phyloP scores from a whole-genome alignment of 2,797 vertebrate genomes.

The Synanceia verrucosa region DNA sequence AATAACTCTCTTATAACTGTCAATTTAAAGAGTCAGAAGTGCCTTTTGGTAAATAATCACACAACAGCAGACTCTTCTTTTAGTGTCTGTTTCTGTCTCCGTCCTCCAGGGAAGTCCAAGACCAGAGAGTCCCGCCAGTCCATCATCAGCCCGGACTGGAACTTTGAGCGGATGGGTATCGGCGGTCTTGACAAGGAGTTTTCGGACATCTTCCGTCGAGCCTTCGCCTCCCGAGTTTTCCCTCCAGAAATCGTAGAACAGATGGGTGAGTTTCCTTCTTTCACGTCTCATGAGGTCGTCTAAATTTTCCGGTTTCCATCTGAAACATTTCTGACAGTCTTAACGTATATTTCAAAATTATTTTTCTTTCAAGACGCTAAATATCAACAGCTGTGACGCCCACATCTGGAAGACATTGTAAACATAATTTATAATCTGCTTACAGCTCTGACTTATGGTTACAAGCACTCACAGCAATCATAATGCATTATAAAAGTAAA shows the following conservation, averaged over 20 bases:
- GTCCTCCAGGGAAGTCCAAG: constrained; percentile 88
- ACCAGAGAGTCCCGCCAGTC: constrained; percentile 93
- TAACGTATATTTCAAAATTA: neutral
- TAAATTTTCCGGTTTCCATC: neutral
- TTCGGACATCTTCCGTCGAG: constrained; percentile 94
- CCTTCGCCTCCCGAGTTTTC: constrained; percentile 96
- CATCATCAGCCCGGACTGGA: constrained; percentile 99
- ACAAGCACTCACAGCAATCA: too few relatives aligned
- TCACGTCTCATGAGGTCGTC: neutral
- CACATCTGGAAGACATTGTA: too few relatives aligned
- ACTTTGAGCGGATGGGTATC: constrained; percentile 98
- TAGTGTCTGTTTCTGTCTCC: neutral
- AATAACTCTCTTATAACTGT: neutral
- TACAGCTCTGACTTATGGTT: too few relatives aligned
- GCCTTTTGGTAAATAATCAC: neutral
- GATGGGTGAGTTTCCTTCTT: constrained; percentile 89
- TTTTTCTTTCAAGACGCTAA: too few relatives aligned
- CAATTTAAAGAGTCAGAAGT: neutral
- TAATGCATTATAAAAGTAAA: too few relatives aligned
- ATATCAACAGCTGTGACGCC: too few relatives aligned
- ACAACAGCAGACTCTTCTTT: neutral
- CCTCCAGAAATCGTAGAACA: constrained; percentile 98
- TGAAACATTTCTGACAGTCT: neutral
- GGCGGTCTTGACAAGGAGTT: constrained; percentile 97
- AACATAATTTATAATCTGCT: too few relatives aligned